Conservation (phyloP, 2,888 invertebrate species). For the Parnassius mnemosyne region DNA sequence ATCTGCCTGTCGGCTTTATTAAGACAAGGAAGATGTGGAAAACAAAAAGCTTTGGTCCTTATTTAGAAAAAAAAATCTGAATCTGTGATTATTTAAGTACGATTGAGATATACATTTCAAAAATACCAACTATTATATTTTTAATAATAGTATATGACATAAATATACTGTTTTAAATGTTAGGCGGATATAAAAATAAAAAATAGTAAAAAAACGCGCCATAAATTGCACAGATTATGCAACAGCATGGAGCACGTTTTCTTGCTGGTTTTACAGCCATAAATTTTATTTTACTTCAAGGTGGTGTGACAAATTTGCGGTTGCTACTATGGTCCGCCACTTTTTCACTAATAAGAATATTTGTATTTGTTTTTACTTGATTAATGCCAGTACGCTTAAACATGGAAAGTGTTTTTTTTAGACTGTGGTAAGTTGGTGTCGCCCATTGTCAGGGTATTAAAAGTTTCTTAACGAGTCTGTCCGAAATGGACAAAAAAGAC, state of each 20-base stretch:
- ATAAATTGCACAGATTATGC: conserved; percentile 78
- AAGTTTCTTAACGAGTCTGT: conserved; percentile 32
- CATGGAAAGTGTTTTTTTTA: conserved; percentile 30
- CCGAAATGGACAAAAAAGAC: conserved; percentile 41
- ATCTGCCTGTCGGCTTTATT: too few relatives aligned
- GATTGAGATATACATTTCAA: too few relatives aligned
- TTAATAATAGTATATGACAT: too few relatives aligned
- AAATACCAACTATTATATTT: too few relatives aligned
- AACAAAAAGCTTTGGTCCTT: too few relatives aligned
- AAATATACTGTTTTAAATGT: too few relatives aligned
- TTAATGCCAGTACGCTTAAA: conserved; percentile 27
- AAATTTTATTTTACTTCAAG: conserved; percentile 77
- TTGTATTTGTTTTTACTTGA: conserved; percentile 9
- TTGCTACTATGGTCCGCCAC: conserved; percentile 45
- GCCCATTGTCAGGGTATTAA: conserved; percentile 32
- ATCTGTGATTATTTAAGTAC: too few relatives aligned
- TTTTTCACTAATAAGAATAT: conserved; percentile 35
- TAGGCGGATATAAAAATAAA: not conserved
- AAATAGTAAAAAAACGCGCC: conserved; percentile 35
- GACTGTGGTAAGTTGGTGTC: conserved; percentile 41
- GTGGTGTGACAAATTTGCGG: conserved; percentile 81
- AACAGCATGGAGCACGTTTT: conserved; percentile 72
- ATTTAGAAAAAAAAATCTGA: too few relatives aligned
- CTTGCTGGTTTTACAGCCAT: conserved; percentile 72
- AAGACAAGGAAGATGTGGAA: too few relatives aligned